Evolutionary conservation across 2,797 vertebrate species (phyloP).

Genomic region (Nannoperca australis): DNA sequence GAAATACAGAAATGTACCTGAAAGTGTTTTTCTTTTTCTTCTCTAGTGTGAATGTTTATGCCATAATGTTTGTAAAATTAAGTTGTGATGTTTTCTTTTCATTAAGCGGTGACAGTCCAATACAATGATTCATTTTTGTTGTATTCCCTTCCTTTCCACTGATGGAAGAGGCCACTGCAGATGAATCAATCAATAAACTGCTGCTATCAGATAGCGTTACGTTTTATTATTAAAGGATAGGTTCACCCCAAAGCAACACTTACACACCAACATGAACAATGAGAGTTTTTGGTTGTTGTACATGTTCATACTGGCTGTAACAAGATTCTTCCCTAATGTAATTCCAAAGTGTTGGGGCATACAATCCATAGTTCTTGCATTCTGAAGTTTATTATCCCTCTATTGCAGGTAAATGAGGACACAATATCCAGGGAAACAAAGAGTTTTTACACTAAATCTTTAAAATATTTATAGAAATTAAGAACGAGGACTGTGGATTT

Average conservation of each 20-base stretch:
- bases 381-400: not conserved
- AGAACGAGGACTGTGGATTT: not conserved
- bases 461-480: not conserved
- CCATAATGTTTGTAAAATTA: not conserved
- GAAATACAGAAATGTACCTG: not conserved
- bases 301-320: not conserved
- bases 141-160: not conserved
- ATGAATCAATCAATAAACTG: slow-evolving; percentile 1
- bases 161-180: not conserved
- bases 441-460: not conserved
- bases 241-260: not conserved
- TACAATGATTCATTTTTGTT: not conserved
- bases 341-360: not conserved
- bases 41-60: not conserved
- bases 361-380: not conserved
- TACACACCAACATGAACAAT: not conserved
- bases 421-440: not conserved
- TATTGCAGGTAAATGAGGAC: not conserved
- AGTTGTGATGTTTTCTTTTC: not conserved
- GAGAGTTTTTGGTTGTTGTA: not conserved
- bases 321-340: not conserved
- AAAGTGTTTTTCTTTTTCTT: not conserved
- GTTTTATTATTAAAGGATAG: not conserved
- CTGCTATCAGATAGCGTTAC: not conserved
- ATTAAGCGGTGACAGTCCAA: not conserved